Evolutionary conservation across 2,888 invertebrate species (phyloP).

Genomic region (Sesia apiformis): DNA sequence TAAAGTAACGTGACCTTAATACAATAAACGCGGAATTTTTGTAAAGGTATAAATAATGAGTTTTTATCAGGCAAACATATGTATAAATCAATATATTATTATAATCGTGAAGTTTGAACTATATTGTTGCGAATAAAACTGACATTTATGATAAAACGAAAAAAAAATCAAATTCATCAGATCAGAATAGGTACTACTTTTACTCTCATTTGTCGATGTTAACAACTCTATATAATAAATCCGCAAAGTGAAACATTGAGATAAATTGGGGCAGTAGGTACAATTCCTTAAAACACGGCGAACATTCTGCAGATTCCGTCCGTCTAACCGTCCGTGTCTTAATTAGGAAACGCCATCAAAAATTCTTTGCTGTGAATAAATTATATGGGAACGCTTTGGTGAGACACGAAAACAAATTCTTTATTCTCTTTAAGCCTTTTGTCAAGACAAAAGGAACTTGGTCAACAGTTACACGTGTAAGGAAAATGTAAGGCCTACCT

Average conservation of each 20-base stretch:
- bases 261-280: conserved; percentile 7
- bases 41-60: too few relatives aligned
- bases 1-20: too few relatives aligned
- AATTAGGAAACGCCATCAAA: conserved; percentile 9
- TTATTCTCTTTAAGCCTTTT: background rate
- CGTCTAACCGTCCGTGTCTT: conserved; percentile 10
- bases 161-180: too few relatives aligned
- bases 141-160: too few relatives aligned
- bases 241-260: conserved; percentile 1
- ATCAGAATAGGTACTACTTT: too few relatives aligned
- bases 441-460: background rate
- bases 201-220: background rate
- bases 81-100: too few relatives aligned
- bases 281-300: conserved; percentile 1
- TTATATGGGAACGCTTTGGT: conserved; percentile 2
- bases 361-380: conserved; percentile 11
- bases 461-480: too few relatives aligned
- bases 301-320: conserved; percentile 4
- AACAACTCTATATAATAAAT: background rate
- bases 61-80: too few relatives aligned
- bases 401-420: background rate
- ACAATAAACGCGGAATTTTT: too few relatives aligned
- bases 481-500: too few relatives aligned
- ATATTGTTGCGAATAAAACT: too few relatives aligned
- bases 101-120: too few relatives aligned